Evolutionary conservation across 2,888 invertebrate species (phyloP).

Genomic region (Bedellia somnulentella): DNA sequence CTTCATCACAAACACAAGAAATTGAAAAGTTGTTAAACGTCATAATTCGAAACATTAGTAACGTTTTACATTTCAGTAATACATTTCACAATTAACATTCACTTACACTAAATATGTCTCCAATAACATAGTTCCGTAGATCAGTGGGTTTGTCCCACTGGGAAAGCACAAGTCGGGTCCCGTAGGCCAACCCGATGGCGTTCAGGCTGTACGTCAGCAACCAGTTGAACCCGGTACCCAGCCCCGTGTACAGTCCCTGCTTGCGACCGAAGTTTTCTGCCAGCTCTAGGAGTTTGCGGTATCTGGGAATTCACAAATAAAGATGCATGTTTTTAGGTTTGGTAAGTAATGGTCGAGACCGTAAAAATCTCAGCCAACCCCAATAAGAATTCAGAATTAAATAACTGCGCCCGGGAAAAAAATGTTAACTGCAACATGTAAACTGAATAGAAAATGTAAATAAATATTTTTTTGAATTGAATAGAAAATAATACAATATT

Average conservation of each 20-base stretch:
- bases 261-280: slow-evolving; percentile 66
- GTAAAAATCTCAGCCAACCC: no score
- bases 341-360: no score
- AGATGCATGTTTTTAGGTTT: no score
- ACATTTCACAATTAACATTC: no score
- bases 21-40: not conserved
- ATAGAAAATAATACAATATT: no score
- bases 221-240: slow-evolving; percentile 75
- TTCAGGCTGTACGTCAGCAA: slow-evolving; percentile 73
- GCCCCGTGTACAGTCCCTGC: slow-evolving; percentile 68
- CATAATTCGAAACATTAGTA: no score
- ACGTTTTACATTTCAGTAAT: no score
- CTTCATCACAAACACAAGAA: not conserved
- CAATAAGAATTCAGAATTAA: no score
- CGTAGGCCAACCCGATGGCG: slow-evolving; percentile 77
- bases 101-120: slow-evolving; percentile 69
- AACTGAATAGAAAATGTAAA: no score
- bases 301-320: slow-evolving; percentile 33
- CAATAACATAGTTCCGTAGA: slow-evolving; percentile 66
- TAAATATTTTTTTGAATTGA: no score
- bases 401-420: no score
- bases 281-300: slow-evolving; percentile 55
- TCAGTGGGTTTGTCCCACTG: slow-evolving; percentile 60
- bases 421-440: no score
- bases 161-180: slow-evolving; percentile 67